phyloP scores from a whole-genome alignment of 2,888 invertebrate genomes.

The Cotesia congregata region DNA sequence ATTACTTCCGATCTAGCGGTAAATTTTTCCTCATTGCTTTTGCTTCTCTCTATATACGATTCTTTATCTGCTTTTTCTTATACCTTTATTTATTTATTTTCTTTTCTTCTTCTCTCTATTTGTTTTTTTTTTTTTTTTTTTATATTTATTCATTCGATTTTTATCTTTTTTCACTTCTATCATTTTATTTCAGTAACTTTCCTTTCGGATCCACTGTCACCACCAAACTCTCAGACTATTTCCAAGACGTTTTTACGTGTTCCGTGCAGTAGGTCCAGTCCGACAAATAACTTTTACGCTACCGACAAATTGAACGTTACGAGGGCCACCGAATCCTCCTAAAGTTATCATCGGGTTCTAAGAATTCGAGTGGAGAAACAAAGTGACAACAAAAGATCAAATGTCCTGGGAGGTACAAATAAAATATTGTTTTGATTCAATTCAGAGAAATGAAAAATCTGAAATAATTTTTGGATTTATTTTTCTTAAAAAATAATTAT shows the following conservation, averaged over 20 bases:
- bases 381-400: slow-evolving; percentile 57
- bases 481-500: too few species aligned
- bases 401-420: slow-evolving; percentile 8
- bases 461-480: too few species aligned
- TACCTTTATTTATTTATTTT: slow-evolving; percentile 8
- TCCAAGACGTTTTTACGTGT: slow-evolving; percentile 45
- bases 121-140: not conserved
- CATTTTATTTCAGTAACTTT: not conserved
- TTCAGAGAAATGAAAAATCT: too few species aligned
- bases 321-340: slow-evolving; percentile 45
- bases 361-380: slow-evolving; percentile 46
- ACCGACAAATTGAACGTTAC: slow-evolving; percentile 61
- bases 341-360: slow-evolving; percentile 25
- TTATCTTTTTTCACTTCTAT: slow-evolving; percentile 21
- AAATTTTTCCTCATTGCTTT: slow-evolving; percentile 33
- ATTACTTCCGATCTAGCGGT: slow-evolving; percentile 44
- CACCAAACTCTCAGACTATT: slow-evolving; percentile 20
- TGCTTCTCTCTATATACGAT: slow-evolving; percentile 15
- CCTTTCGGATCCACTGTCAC: slow-evolving; percentile 10
- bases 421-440: too few species aligned
- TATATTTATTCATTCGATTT: slow-evolving; percentile 11
- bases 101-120: slow-evolving; percentile 3
- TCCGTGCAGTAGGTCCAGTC: slow-evolving; percentile 38
- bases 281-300: slow-evolving; percentile 55
- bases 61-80: slow-evolving; percentile 9